Percentiles rank a stretch among this genome's conserved stretches.
Evolutionary conservation across 1,140 invertebrate species (phyloP).

Genomic region (Drosophila pandora): DNA sequence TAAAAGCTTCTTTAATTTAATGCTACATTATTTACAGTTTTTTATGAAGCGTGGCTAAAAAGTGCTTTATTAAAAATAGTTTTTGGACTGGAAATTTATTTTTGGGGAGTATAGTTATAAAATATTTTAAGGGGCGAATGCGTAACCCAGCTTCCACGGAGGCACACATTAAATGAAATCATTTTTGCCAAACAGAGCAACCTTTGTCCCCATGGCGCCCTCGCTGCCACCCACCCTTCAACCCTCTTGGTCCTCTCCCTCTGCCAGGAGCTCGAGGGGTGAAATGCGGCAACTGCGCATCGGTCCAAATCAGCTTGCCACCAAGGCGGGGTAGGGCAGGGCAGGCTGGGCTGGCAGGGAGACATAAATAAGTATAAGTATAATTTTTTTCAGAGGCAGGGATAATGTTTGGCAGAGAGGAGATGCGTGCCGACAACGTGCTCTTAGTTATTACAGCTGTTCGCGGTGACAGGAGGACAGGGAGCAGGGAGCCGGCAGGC

Average conservation of each 20-base stretch:
- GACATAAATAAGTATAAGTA: conserved; percentile 60
- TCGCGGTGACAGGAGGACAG: conserved; percentile 4
- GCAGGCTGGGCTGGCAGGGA: conserved; percentile 11
- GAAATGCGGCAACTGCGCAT: conserved; percentile 66
- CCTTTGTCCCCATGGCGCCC: neutral
- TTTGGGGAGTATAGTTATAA: neutral
- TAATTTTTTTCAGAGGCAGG: conserved; percentile 49
- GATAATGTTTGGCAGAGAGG: conserved; percentile 29
- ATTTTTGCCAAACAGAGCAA: neutral
- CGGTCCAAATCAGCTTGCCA: conserved; percentile 41
- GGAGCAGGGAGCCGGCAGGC: neutral
- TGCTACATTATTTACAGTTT: conserved; percentile 34
- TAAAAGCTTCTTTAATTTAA: conserved; percentile 63
- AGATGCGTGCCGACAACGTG: conserved; percentile 30
- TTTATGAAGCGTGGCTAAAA: conserved; percentile 1
- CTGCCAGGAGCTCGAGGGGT: conserved; percentile 19
- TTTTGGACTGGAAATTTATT: neutral
- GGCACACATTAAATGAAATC: neutral
- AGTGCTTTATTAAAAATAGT: conserved; percentile 1
- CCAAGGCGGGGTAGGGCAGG: conserved; percentile 14
- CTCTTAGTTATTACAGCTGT: conserved; percentile 40
- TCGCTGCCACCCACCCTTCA: neutral
- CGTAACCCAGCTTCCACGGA: neutral
- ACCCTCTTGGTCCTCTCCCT: neutral
- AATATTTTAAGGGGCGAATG: neutral